Evolutionary conservation across 2,888 invertebrate species (phyloP).

Genomic region (Sphaerophoria rueppellii): DNA sequence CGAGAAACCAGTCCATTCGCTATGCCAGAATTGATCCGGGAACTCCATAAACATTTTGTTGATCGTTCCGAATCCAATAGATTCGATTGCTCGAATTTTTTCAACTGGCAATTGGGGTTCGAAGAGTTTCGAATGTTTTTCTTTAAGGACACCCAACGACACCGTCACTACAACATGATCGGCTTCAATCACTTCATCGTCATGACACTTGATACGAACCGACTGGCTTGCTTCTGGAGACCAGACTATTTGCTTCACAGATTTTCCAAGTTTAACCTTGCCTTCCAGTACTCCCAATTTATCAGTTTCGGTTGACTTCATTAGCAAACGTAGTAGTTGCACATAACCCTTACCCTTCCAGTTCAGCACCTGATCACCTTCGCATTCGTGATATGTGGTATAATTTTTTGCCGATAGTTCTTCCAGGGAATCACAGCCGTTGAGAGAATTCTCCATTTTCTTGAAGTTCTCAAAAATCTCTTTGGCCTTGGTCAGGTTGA

Average conservation of each 20-base stretch:
- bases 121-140: conserved; percentile 81
- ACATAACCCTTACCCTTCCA: conserved; percentile 87
- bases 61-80: conserved; percentile 85
- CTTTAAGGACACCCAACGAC: conserved; percentile 85
- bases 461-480: conserved; percentile 85
- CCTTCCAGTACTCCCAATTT: conserved; percentile 76
- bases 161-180: conserved; percentile 85
- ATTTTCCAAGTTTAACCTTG: conserved; percentile 75
- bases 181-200: conserved; percentile 81
- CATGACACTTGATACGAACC: conserved; percentile 76
- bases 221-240: conserved; percentile 37
- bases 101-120: conserved; percentile 82
- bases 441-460: conserved; percentile 80
- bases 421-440: conserved; percentile 86
- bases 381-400: conserved; percentile 85
- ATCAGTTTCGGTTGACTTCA: conserved; percentile 68
- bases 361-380: conserved; percentile 86
- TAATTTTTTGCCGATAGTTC: conserved; percentile 85
- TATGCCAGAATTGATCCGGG: conserved; percentile 84
- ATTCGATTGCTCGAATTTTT: conserved; percentile 83
- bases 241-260: conserved; percentile 70
- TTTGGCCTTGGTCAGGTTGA: conserved; percentile 79
- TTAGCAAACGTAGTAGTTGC: conserved; percentile 69
- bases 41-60: conserved; percentile 86
- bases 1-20: conserved; percentile 83